A percentile compares a stretch with the other conserved stretches of the same genome.
These are phyloP conservation scores for Spondyliosoma cantharus DNA, from an alignment of 2,797 vertebrate species.

Conservation along the genomic window DNA sequence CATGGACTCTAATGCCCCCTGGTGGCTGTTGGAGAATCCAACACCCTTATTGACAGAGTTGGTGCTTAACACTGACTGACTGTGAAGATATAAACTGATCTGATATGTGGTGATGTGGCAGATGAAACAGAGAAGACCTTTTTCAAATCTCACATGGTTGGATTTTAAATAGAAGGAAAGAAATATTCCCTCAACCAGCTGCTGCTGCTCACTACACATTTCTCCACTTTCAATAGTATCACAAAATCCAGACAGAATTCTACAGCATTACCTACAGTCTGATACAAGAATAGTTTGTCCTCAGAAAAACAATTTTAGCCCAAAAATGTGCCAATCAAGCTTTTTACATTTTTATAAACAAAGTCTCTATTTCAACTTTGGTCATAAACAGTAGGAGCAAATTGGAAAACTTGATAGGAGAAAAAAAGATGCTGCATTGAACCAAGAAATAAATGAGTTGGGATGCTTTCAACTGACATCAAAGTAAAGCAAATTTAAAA, in stretches of 20 bases:
- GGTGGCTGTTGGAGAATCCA: constrained; percentile 65
- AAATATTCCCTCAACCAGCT: background rate
- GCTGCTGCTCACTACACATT: background rate
- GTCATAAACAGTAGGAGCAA: background rate
- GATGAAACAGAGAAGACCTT: background rate
- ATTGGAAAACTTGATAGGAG: background rate
- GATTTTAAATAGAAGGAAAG: background rate
- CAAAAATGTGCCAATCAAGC: background rate
- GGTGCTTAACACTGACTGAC: background rate
- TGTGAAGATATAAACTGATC: background rate
- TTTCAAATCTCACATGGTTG: background rate
- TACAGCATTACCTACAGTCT: background rate
- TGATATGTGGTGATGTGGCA: background rate
- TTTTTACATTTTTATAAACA: background rate
- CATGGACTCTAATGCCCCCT: constrained; percentile 78
- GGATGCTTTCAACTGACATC: background rate
- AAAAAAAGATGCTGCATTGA: background rate
- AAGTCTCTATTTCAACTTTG: background rate
- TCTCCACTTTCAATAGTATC: background rate
- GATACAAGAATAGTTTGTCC: too few relatives aligned
- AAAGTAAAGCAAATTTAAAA: background rate
- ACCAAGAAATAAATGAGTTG: background rate
- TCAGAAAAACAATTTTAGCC: background rate
- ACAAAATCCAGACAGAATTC: background rate
- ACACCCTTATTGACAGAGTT: background rate